Conservation (phyloP, 2,888 invertebrate genomes). For the Encarsia formosa region DNA sequence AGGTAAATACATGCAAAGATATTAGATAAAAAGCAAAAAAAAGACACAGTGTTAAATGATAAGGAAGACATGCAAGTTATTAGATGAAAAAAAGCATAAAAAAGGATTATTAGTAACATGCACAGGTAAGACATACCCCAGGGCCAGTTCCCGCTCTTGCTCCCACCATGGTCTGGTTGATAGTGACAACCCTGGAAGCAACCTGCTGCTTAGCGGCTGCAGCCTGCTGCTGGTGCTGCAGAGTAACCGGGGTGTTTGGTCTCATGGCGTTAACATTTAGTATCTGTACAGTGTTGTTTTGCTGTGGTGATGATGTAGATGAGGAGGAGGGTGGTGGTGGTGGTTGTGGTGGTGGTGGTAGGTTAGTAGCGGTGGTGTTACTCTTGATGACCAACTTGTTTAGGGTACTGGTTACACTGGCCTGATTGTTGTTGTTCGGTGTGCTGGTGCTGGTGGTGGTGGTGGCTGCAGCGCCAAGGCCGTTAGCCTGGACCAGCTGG, state of each 20-base stretch:
- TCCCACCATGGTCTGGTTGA: slow-evolving; percentile 73
- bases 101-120: no score
- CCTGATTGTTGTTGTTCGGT: not conserved
- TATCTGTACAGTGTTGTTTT: slow-evolving; percentile 74
- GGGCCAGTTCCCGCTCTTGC: slow-evolving; percentile 74
- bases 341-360: slow-evolving; percentile 43
- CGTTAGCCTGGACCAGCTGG: slow-evolving; percentile 36
- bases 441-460: not conserved
- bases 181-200: slow-evolving; percentile 69
- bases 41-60: no score
- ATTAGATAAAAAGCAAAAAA: no score
- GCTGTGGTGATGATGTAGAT: not conserved
- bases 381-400: not conserved
- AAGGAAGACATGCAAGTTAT: no score
- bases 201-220: slow-evolving; percentile 59
- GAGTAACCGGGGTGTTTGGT: slow-evolving; percentile 66
- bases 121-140: slow-evolving; percentile 58
- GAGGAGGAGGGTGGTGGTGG: not conserved
- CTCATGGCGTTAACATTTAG: slow-evolving; percentile 70
- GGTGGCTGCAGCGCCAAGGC: slow-evolving; percentile 41
- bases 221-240: slow-evolving; percentile 69
- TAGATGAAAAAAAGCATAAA: no score
- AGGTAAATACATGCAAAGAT: no score
- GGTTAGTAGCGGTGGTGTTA: not conserved
- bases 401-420: slow-evolving; percentile 40